phyloP scores from a whole-genome alignment of 2,797 vertebrate species.

The Bradypodion pumilum region DNA sequence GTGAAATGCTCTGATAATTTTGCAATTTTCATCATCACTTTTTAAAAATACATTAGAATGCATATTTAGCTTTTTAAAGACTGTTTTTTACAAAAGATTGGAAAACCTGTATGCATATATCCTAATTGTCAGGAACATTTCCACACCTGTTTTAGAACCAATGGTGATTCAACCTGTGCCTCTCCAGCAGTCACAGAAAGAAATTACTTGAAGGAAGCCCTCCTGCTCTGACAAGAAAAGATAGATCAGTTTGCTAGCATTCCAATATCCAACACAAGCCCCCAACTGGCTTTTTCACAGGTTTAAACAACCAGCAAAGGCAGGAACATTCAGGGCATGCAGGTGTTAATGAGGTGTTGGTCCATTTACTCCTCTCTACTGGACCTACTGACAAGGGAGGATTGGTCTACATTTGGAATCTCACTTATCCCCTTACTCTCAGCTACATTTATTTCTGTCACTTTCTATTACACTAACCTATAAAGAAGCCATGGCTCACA shows the following conservation, averaged over 20 bases:
- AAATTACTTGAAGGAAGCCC: background rate
- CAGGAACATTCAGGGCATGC: no score
- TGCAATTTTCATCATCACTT: background rate
- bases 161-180: background rate
- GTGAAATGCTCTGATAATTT: background rate
- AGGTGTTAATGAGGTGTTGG: no score
- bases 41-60: background rate
- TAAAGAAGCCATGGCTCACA: background rate
- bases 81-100: background rate
- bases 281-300: background rate
- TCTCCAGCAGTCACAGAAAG: no score
- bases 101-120: background rate
- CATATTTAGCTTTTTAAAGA: background rate
- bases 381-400: no score
- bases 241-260: background rate
- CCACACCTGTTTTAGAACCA: no score
- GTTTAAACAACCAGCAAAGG: no score
- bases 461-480: background rate
- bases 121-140: no score
- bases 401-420: no score
- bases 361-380: no score
- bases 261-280: background rate
- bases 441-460: background rate
- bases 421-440: background rate
- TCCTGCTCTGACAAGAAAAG: background rate